phyloP scores from a whole-genome alignment of 2,888 invertebrate species.

The Hirtodrosophila duncani region DNA sequence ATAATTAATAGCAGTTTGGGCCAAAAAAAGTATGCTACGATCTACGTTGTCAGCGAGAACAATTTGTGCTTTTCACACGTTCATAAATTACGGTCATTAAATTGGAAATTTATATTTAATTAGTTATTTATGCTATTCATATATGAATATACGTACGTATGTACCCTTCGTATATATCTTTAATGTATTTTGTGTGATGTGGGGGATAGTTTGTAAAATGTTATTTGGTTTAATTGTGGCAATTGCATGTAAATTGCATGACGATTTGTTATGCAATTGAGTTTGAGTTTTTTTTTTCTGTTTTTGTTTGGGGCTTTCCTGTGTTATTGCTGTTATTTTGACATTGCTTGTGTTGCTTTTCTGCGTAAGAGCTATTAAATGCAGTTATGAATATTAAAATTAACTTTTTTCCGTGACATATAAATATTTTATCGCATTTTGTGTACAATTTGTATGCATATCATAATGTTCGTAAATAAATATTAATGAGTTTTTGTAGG shows the following conservation, averaged over 20 bases:
- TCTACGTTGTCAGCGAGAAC: constrained; percentile 8
- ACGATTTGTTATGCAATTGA: constrained; percentile 53
- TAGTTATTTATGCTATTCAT: constrained; percentile 70
- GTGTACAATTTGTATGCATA: constrained; percentile 32
- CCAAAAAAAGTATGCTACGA: background rate
- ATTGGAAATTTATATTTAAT: constrained; percentile 61
- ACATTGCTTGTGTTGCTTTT: background rate
- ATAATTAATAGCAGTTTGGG: no score
- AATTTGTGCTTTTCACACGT: constrained; percentile 59
- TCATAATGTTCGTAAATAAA: constrained; percentile 44
- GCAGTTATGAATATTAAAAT: constrained; percentile 65
- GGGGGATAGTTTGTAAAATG: constrained; percentile 27
- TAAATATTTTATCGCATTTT: constrained; percentile 53
- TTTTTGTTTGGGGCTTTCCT: background rate
- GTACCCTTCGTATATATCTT: constrained; percentile 21
- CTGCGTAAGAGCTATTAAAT: constrained; percentile 57
- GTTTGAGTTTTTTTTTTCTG: constrained; percentile 22
- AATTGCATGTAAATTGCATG: constrained; percentile 62
- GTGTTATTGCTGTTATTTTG: constrained; percentile 12
- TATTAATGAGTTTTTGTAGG: constrained; percentile 39
- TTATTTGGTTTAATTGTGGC: constrained; percentile 38
- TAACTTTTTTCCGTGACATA: constrained; percentile 36
- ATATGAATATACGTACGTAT: background rate
- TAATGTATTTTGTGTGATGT: constrained; percentile 22
- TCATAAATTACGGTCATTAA: constrained; percentile 66